phyloP scores from a whole-genome alignment of 1,140 invertebrate genomes.

The Aphaenogaster rudis region DNA sequence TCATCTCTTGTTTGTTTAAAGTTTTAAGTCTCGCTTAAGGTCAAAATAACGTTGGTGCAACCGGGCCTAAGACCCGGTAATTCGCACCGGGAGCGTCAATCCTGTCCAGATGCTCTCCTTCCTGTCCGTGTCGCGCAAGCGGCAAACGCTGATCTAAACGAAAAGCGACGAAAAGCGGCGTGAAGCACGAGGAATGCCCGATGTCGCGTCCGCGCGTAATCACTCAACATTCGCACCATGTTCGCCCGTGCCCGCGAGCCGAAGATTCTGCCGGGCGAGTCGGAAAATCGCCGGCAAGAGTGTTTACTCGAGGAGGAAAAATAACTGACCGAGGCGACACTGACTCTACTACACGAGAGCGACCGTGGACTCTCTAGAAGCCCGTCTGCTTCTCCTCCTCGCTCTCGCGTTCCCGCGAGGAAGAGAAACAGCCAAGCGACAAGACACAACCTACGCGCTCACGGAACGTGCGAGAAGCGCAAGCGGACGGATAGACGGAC shows the following conservation, averaged over 20 bases:
- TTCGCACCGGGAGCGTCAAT: neutral
- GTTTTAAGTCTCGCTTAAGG: too few species aligned
- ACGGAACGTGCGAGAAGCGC: slow-evolving; percentile 24
- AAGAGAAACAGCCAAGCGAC: slow-evolving; percentile 11
- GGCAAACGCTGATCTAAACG: neutral
- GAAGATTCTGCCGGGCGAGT: neutral
- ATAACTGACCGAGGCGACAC: neutral
- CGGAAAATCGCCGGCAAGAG: neutral
- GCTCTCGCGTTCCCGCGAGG: neutral
- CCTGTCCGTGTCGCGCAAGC: neutral
- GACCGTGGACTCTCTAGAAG: neutral
- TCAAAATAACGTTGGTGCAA: too few species aligned
- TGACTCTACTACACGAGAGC: neutral
- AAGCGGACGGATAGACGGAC: neutral
- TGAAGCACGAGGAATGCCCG: neutral
- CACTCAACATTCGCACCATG: neutral
- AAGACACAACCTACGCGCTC: slow-evolving; percentile 51
- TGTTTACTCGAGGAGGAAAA: neutral
- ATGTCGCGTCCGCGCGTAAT: neutral
- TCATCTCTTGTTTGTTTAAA: too few species aligned
- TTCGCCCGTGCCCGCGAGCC: neutral
- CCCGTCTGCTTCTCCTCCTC: slow-evolving; percentile 22
- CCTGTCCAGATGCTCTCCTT: neutral
- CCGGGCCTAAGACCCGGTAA: too few species aligned
- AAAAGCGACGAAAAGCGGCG: neutral